phyloP scores from a whole-genome alignment of 1,140 invertebrate genomes.

The Eriosoma lanigerum region DNA sequence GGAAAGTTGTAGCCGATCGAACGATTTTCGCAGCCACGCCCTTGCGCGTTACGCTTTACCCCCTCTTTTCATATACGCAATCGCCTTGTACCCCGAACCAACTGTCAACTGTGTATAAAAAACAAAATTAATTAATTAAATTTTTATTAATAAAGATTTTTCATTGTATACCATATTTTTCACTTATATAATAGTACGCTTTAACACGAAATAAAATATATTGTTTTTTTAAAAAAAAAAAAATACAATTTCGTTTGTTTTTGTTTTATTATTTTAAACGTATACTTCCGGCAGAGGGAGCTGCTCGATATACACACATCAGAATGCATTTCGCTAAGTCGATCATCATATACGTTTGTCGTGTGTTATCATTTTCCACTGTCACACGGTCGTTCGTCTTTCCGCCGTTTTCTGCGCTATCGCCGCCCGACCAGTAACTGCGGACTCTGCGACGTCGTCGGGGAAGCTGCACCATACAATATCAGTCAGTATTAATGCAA shows the following conservation, averaged over 20 bases:
- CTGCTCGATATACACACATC: conserved; percentile 10
- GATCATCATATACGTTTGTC: conserved; percentile 26
- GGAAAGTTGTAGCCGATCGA: conserved; percentile 44
- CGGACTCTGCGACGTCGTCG: no score
- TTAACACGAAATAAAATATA: no score
- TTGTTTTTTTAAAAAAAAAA: no score
- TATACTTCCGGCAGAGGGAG: conserved; percentile 32
- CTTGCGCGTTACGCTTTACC: conserved; percentile 12
- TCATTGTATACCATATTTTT: no score
- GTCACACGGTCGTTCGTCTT: not conserved
- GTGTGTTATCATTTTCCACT: conserved; percentile 11
- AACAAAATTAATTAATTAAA: no score
- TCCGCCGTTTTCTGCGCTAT: no score
- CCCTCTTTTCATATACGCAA: not conserved
- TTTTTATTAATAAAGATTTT: no score
- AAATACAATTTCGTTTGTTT: no score
- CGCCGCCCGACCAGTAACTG: not conserved
- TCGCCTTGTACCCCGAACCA: not conserved
- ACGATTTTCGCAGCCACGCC: conserved; percentile 39
- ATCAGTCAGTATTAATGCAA: no score
- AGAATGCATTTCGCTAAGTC: conserved; percentile 27
- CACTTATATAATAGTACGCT: no score
- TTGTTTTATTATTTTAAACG: not conserved
- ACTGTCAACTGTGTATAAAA: not conserved
- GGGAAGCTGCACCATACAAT: no score